Evolutionary conservation across 2,797 vertebrate genomes (phyloP).

Genomic region (Anguilla obscura): DNA sequence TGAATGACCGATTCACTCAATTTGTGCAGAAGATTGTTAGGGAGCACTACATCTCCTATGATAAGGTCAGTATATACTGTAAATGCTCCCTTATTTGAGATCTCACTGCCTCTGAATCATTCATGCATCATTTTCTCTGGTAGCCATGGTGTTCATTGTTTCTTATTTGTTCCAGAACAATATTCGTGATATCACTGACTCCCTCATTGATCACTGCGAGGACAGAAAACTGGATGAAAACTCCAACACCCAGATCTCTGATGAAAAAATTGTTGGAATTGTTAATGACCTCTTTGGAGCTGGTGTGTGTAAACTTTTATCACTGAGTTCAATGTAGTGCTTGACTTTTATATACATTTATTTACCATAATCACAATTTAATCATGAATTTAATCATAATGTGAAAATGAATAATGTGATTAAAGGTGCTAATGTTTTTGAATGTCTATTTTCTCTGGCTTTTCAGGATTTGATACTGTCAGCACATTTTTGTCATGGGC

Average conservation of each 20-base stretch:
- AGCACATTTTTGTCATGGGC: slow-evolving; percentile 86
- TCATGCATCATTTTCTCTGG: not conserved
- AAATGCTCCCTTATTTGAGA: not conserved
- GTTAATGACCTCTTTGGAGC: slow-evolving; percentile 93
- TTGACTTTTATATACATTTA: not conserved
- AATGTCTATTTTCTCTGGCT: not conserved
- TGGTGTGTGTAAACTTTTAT: slow-evolving; percentile 61
- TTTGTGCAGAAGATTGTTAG: slow-evolving; percentile 78
- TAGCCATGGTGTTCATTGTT: not conserved
- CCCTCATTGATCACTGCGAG: slow-evolving; percentile 86
- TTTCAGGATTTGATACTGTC: slow-evolving; percentile 88
- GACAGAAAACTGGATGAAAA: slow-evolving; percentile 79
- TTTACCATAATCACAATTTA: slow-evolving; percentile 1
- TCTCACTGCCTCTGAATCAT: not conserved
- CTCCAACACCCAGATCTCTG: slow-evolving; percentile 69
- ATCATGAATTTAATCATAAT: not conserved
- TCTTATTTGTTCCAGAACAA: slow-evolving; percentile 69
- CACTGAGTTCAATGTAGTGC: not conserved
- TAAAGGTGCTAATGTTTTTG: not conserved
- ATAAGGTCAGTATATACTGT: slow-evolving; percentile 75
- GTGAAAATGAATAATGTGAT: not conserved
- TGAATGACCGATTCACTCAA: slow-evolving; percentile 76
- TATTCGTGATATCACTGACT: slow-evolving; percentile 89
- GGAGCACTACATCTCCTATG: slow-evolving; percentile 81
- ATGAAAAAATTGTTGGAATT: slow-evolving; percentile 78